Evolutionary conservation across 1,140 invertebrate genomes (phyloP).

Genomic region (Drosophila varians): DNA sequence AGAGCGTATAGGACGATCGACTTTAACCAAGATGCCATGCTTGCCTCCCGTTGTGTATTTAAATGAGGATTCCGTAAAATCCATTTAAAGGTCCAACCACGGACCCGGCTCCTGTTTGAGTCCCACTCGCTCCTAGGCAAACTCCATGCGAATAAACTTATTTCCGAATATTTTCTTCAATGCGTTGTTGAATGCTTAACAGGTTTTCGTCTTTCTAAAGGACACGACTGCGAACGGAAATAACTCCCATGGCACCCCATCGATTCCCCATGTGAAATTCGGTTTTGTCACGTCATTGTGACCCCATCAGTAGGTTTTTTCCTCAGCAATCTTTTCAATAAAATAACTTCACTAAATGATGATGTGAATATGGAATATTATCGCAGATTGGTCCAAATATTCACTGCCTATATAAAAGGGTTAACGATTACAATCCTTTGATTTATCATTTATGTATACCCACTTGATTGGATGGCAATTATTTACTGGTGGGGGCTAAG

Average conservation of each 20-base stretch:
- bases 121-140: slow-evolving; percentile 10
- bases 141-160: slow-evolving; percentile 62
- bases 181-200: slow-evolving; percentile 66
- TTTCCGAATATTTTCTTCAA: slow-evolving; percentile 65
- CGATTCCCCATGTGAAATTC: slow-evolving; percentile 18
- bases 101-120: slow-evolving; percentile 1
- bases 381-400: neutral
- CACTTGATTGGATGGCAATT: neutral
- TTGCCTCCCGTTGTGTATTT: slow-evolving; percentile 59
- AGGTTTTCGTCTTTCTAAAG: slow-evolving; percentile 27
- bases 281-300: slow-evolving; percentile 43
- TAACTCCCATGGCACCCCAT: slow-evolving; percentile 51
- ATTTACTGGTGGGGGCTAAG: neutral
- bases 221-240: slow-evolving; percentile 40
- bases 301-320: slow-evolving; percentile 19
- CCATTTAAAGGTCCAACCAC: slow-evolving; percentile 65
- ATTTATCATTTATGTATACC: neutral
- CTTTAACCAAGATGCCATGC: neutral
- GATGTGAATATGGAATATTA: slow-evolving; percentile 16
- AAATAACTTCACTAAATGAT: slow-evolving; percentile 41
- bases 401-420: neutral
- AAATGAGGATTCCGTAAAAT: slow-evolving; percentile 71
- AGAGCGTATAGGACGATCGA: slow-evolving; percentile 26
- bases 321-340: slow-evolving; percentile 2
- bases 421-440: neutral